Evolutionary conservation across 2,888 invertebrate species (phyloP).

Genomic region (Hoplodrina ambigua): DNA sequence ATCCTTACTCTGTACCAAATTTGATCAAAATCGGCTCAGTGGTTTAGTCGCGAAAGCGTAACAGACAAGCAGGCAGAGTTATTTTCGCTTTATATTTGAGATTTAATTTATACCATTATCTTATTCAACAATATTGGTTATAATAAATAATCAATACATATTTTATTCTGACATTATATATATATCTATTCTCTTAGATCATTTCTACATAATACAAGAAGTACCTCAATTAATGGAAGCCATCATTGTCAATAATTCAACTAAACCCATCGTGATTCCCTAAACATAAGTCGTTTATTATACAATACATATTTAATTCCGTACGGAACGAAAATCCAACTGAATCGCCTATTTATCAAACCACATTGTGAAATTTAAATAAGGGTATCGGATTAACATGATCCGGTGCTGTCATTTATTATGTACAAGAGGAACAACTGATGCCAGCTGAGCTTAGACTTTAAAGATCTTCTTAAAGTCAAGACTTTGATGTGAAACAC

Average conservation of each 20-base stretch:
- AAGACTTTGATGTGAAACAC: conserved; percentile 6
- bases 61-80: too few species aligned
- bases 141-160: too few species aligned
- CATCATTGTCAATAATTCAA: neutral
- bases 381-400: conserved; percentile 43
- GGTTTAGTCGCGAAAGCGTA: too few species aligned
- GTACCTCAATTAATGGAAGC: neutral
- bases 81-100: too few species aligned
- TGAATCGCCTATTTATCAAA: conserved; percentile 45
- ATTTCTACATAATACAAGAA: neutral
- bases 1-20: too few species aligned
- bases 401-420: conserved; percentile 41
- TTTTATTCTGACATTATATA: too few species aligned
- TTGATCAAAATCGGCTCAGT: too few species aligned
- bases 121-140: too few species aligned
- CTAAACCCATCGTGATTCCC: neutral
- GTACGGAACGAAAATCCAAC: conserved; percentile 34
- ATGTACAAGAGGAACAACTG: conserved; percentile 34
- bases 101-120: too few species aligned
- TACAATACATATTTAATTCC: conserved; percentile 43
- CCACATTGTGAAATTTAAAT: conserved; percentile 53
- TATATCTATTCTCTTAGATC: too few species aligned
- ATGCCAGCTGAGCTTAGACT: conserved; percentile 1
- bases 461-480: conserved; percentile 4
- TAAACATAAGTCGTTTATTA: conserved; percentile 26